Evolutionary conservation across 1,140 invertebrate species (phyloP).

Genomic region (Cherax destructor): DNA sequence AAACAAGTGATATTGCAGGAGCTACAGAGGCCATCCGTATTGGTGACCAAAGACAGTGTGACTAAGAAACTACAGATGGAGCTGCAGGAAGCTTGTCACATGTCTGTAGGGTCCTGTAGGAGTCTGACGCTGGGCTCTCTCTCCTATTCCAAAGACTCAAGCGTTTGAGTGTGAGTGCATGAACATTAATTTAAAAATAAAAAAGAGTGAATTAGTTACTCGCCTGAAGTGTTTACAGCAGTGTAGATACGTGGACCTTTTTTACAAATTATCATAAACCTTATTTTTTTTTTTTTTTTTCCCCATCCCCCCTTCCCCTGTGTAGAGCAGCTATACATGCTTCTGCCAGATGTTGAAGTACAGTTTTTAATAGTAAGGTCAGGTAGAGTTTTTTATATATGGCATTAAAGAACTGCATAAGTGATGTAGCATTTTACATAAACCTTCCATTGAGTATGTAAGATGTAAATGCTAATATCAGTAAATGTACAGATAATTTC

Average conservation of each 20-base stretch:
- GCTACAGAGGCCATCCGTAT: not conserved
- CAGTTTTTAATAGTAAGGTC: constrained; percentile 41
- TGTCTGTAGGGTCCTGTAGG: not conserved
- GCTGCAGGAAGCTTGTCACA: not conserved
- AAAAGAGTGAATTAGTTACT: constrained; percentile 6
- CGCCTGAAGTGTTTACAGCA: not conserved
- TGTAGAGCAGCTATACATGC: constrained; percentile 54
- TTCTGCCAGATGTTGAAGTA: constrained; percentile 26
- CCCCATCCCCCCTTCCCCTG: not conserved
- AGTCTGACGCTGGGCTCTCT: constrained; percentile 6
- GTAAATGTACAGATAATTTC: constrained; percentile 29
- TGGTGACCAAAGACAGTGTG: not conserved
- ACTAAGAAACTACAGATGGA: not conserved
- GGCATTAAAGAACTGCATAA: constrained; percentile 56
- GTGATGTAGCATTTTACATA: constrained; percentile 57
- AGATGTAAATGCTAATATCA: constrained; percentile 37
- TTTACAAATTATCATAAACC: constrained; percentile 32
- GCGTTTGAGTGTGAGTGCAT: constrained; percentile 35
- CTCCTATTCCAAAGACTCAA: constrained; percentile 58
- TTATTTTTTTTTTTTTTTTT: not conserved
- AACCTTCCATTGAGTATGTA: constrained; percentile 52
- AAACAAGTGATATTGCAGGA: not conserved
- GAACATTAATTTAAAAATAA: constrained; percentile 3
- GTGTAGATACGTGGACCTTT: constrained; percentile 23
- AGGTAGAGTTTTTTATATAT: constrained; percentile 56